Evolutionary conservation across 2,888 invertebrate species (phyloP).

Genomic region (Mythimna impura): DNA sequence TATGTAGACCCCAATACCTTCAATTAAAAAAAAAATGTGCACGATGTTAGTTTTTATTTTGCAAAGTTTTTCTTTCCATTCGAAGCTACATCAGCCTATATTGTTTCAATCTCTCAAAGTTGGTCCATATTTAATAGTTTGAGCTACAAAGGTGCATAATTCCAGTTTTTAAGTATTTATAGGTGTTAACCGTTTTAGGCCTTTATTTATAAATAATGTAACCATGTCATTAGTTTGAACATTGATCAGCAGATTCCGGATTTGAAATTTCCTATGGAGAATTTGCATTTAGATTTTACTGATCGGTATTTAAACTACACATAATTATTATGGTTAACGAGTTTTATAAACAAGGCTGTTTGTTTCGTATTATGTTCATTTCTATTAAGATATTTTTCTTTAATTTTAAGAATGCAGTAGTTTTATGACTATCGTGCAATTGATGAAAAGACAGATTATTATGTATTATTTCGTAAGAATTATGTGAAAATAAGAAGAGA

Average conservation of each 20-base stretch:
- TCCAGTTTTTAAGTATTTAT: conserved; percentile 64
- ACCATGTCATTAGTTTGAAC: too few species aligned
- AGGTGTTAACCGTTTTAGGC: conserved; percentile 56
- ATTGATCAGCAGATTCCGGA: too few species aligned
- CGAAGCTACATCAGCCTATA: not conserved
- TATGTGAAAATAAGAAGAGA: conserved; percentile 75
- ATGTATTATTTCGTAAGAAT: conserved; percentile 77
- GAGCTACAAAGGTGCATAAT: conserved; percentile 61
- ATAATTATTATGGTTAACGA: too few species aligned
- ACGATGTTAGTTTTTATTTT: not conserved
- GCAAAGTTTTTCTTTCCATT: not conserved
- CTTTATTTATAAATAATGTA: too few species aligned
- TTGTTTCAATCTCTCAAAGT: conserved; percentile 39
- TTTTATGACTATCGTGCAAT: conserved; percentile 72
- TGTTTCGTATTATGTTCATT: conserved; percentile 64
- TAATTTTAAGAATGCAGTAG: conserved; percentile 69
- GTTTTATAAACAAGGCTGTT: too few species aligned
- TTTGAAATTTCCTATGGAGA: too few species aligned
- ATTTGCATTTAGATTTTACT: too few species aligned
- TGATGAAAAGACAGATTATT: conserved; percentile 70
- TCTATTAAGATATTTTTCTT: conserved; percentile 62
- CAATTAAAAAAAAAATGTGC: not conserved
- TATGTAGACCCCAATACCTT: not conserved
- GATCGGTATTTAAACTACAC: too few species aligned
- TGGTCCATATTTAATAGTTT: conserved; percentile 27